Evolutionary conservation across 2,113 vertebrate species (phyloP), one percentile per base, ranked within the genome.

Genomic region (Cryptotis parvus): DNA sequence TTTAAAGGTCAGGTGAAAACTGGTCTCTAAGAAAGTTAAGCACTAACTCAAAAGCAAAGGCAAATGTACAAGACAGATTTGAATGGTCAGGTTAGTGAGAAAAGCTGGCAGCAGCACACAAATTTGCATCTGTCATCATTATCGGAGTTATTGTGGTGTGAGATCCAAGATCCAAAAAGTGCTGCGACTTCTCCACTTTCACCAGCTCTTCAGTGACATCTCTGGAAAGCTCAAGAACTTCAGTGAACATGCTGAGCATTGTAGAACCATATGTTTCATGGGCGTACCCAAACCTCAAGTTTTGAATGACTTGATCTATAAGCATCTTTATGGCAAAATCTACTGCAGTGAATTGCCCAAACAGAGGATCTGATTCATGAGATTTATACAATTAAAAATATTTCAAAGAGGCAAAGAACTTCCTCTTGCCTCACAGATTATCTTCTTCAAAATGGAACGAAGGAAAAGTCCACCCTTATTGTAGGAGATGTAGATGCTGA

Each of bases 221-320:
- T 99, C 99, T 58, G 99, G 99, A 58, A 99, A 99, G 84, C 97
- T 99, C 96, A 99, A 99, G 99, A 96, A 99, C 99, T 94, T 99
- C 99, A 0, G 98, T 99, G 97, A 99, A 99, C 98, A 99, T 99
- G 99, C 84, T 99, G 74, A 97, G 99, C 84, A 99, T 99, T 70
- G 99, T 99, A 5, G 99, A 99, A 52, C 99, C 99, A 31, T 99
- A 99, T 94, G 99, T 99, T 37, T 99, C 99, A 3, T 99, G 99
- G 99, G 99, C 99, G 99, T 99, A 99, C 72, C 99, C 99, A 95
- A 99, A 99, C 95, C 98, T 99, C 96, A 99, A 99, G 96, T 99
- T 65, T 99, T 99, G 81, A 99, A 99, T 4, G 98, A 99, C 29
- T 94, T 99, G 73, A 98, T 99, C 97, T 99, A 99, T 98, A 99